Evolutionary conservation across 2,113 vertebrate genomes (phyloP).

Genomic region (Lichenostomus cassidix): DNA sequence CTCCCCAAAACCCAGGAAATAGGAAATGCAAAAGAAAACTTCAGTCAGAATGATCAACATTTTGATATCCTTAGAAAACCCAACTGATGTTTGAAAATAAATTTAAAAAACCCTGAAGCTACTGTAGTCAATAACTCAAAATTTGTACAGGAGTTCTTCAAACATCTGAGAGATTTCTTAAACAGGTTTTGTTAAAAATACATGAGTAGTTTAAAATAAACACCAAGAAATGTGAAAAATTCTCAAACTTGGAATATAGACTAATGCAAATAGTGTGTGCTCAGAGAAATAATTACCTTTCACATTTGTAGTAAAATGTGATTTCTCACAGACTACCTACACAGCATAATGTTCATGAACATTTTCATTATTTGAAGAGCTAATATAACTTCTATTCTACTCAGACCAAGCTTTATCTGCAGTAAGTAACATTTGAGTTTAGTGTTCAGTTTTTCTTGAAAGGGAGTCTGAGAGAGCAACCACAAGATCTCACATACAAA

Average conservation of each 20-base stretch:
- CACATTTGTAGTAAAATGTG: not conserved
- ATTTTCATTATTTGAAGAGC: not conserved
- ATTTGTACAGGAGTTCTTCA: constrained; percentile 7
- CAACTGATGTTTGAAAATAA: not conserved
- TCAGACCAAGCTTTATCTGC: not conserved
- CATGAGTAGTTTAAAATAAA: constrained; percentile 17
- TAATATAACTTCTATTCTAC: not conserved
- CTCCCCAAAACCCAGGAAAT: not conserved
- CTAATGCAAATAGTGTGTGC: not conserved
- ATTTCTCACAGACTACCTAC: not conserved
- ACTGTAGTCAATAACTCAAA: constrained; percentile 11
- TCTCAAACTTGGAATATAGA: not conserved
- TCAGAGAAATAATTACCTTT: not conserved
- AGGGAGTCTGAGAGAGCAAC: not conserved
- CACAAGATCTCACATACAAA: not conserved
- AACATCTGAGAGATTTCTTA: constrained; percentile 39
- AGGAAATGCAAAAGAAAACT: not conserved
- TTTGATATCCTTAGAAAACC: constrained; percentile 37
- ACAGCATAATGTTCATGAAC: not conserved
- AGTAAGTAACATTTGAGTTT: not conserved
- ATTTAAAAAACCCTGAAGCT: not conserved
- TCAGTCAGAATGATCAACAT: constrained; percentile 36
- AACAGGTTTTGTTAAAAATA: constrained; percentile 47
- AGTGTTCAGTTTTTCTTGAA: not conserved
- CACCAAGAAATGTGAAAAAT: not conserved